Base-by-base conservation (phyloP, 2,113 vertebrate species). In the Ciconia maguari region DNA sequence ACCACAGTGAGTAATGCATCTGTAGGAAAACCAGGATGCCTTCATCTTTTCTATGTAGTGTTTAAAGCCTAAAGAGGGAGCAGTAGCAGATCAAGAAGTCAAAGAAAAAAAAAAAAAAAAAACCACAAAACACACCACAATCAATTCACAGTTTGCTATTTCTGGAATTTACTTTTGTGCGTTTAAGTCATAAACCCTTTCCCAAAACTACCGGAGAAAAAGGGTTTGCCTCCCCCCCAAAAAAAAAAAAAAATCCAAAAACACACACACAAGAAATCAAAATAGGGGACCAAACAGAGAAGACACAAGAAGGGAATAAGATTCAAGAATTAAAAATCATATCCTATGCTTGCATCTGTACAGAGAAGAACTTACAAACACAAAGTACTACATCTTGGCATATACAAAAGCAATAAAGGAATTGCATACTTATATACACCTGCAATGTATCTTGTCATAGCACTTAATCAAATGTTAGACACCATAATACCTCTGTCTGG, bases 131-230 rank as follows among this genome's bases (percentile, higher is more conserved):
- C 38, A 38, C 38, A 38, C 38, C 38, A 42, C 19, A 86, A 89
- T 60, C 51, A 96, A 88, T 89, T 95, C 68, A 79, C 27, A 88
- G 21, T 87, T 83, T 83, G 57, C 76, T 96, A 92, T 90, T 96
- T 96, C 80, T 78, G 32, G 82, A 95, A 93, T 87, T 94, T 32
- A 80, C 44, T 92, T 95, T 57, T 83, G 57, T 86, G 34, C 1
- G 0, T 91, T 72, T 61, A 76, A 84, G 36, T 86, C 62, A 89
- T 32, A 89, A 96, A 95, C 11, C 5, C 34, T 83, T 85, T 52
- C 36, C 38, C 55, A 85, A 90, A 96, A 83, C 49, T 57, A 83
- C 18, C 0, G 0, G 65, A 61, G 26, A 51, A 54, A 87, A 90
- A 64, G 10, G 4, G 16, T 9, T 41, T 87, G 70, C 26, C 41